These are phyloP conservation scores for Timema podura DNA, from an alignment of 2,888 invertebrate species.

Conservation along the genomic window DNA sequence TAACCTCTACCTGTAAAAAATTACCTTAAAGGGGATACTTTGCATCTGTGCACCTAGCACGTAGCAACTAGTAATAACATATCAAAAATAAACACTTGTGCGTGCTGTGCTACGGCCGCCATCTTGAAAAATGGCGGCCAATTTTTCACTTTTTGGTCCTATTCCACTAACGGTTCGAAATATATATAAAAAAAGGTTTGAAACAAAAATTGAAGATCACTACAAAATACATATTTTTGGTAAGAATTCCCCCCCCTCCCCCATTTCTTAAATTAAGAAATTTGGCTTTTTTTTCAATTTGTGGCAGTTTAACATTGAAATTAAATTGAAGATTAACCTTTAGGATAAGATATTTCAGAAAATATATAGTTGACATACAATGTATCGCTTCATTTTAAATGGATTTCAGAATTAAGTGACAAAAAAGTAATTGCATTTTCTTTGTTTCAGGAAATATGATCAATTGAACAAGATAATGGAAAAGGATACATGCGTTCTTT, in stretches of 20 bases:
- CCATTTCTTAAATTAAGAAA: too few relatives aligned
- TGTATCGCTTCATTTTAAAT: neutral
- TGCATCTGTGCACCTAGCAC: neutral
- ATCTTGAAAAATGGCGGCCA: neutral
- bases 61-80: neutral
- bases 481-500: neutral
- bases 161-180: neutral
- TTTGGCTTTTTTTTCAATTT: too few relatives aligned
- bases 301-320: too few relatives aligned
- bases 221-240: neutral
- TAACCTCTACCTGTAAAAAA: neutral
- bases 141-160: conserved; percentile 9
- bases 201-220: neutral
- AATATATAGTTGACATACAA: neutral
- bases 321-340: neutral
- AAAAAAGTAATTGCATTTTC: neutral
- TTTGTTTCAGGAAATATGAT: too few relatives aligned
- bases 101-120: conserved; percentile 9
- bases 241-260: neutral
- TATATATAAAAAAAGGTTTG: neutral
- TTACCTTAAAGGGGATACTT: neutral
- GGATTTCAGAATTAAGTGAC: neutral
- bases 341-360: neutral
- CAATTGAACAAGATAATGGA: too few relatives aligned
- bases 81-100: conserved; percentile 4